These are phyloP conservation scores for Eclectus roratus DNA, from an alignment of 2,113 vertebrate genomes.

Conservation along the genomic window DNA sequence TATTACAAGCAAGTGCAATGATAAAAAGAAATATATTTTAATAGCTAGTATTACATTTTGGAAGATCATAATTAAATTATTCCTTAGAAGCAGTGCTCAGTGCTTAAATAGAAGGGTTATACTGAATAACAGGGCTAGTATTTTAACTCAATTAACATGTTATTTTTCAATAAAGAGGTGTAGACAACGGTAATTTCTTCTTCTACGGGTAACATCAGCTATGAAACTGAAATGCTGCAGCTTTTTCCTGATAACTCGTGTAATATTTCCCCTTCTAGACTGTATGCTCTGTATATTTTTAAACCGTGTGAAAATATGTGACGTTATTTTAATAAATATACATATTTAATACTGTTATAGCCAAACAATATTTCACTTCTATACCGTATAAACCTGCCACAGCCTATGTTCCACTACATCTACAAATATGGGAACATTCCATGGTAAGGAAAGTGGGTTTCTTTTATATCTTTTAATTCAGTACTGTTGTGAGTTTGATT, in stretches of 20 bases:
- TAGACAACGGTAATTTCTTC: neutral
- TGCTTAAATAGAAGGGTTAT: constrained; percentile 13
- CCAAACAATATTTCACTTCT: neutral
- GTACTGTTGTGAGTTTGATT: neutral
- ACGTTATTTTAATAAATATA: neutral
- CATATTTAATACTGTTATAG: neutral
- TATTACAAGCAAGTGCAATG: neutral
- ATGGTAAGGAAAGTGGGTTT: neutral
- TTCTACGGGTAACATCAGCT: neutral
- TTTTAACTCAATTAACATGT: constrained; percentile 24
- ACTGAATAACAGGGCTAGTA: neutral
- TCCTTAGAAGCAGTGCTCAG: neutral
- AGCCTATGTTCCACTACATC: neutral
- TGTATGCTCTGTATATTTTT: neutral
- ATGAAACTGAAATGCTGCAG: neutral
- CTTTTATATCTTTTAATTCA: neutral
- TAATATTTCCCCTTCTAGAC: neutral
- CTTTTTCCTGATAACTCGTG: neutral
- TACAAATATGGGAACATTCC: neutral
- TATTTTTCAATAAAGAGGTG: constrained; percentile 12
- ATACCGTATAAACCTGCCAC: neutral
- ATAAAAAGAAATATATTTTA: neutral
- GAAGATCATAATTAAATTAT: constrained; percentile 31
- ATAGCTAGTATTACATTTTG: neutral
- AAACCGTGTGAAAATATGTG: neutral